Evolutionary conservation across 92 coral and sea anemone species (phyloP), one percentile per base, ranked within the genome.

Genomic region (Muricea muricata): DNA sequence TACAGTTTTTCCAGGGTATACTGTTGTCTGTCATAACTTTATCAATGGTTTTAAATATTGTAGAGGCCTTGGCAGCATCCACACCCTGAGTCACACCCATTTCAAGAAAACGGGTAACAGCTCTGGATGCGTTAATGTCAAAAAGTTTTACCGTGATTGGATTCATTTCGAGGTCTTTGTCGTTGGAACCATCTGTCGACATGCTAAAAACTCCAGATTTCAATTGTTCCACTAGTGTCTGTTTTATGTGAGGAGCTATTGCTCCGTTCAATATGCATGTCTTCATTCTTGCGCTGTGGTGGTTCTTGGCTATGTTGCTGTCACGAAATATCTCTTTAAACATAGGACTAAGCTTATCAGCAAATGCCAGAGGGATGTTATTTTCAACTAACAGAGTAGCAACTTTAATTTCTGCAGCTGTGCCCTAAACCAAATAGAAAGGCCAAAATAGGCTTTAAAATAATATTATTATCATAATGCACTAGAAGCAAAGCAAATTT

Each of bases 161-260:
- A 45, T 76, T 76, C 66, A 76, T 76, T 75, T 76, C 7, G 13
- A 76, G 33, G 18, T 52, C 67, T 7, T 60, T 52, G 21, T 76
- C 67, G 30, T 76, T 76, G 41, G 67, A 76, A 29, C 81, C 81
- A 76, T 48, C 81, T 13, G 81, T 76, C 14, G 67, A 48, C 34
- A 47, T 11, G 18, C 18, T 23, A 15, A 45, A 76, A 7, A 52
- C 25, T 23, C 40, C 23, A 17, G 13, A 7, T 24, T 75, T 34
- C 55, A 50, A 6, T 4, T 46, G n/a, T 55, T 76, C 20, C 7
- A 75, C 81, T 10, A 32, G 25, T 47, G 30, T 33, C n/a, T 24
- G 32, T 17, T 25, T 29, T 8, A 75, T 23, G 25, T 75, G 66
- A 10, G 81, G 81, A 23, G 81, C 66, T 25, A 48, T 33, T 20